Evolutionary conservation across 1,140 invertebrate genomes (phyloP).

Genomic region (Drosophila willistoni): DNA sequence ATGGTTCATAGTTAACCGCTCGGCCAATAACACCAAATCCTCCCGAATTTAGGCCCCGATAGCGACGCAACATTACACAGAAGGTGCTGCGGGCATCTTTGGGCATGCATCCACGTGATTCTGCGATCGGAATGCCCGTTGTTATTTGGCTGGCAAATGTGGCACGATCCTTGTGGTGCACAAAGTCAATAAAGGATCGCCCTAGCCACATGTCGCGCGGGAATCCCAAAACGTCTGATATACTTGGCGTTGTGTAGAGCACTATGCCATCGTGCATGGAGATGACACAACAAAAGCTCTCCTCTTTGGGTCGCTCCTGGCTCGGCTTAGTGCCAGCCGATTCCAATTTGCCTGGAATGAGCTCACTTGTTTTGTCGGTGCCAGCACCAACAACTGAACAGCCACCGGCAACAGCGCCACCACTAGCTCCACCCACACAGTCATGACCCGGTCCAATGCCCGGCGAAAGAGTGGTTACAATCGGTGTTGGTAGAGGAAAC

Average conservation of each 20-base stretch:
- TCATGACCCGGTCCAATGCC: not conserved
- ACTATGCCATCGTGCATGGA: conserved; percentile 93
- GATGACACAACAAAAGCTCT: conserved; percentile 90
- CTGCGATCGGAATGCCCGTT: conserved; percentile 84
- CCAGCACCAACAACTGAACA: not conserved
- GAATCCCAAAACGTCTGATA: conserved; percentile 90
- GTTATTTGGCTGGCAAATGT: conserved; percentile 87
- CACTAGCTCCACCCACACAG: conserved; percentile 14
- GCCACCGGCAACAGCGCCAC: conserved; percentile 1
- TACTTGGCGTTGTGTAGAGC: conserved; percentile 88
- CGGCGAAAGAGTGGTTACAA: conserved; percentile 21
- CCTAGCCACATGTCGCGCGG: conserved; percentile 94
- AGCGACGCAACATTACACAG: conserved; percentile 83
- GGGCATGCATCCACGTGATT: conserved; percentile 72
- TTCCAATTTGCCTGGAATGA: conserved; percentile 62
- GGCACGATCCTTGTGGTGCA: conserved; percentile 90
- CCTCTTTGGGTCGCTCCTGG: conserved; percentile 83
- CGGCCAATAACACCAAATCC: conserved; percentile 87
- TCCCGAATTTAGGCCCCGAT: conserved; percentile 83
- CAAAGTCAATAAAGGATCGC: conserved; percentile 92
- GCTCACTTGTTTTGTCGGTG: conserved; percentile 58
- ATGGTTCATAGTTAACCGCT: conserved; percentile 88
- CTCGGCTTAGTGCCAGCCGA: conserved; percentile 16
- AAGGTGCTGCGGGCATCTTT: conserved; percentile 73
- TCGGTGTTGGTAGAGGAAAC: conserved; percentile 39